phyloP scores from a whole-genome alignment of 2,113 vertebrate species.

The Clarias batrachus region DNA sequence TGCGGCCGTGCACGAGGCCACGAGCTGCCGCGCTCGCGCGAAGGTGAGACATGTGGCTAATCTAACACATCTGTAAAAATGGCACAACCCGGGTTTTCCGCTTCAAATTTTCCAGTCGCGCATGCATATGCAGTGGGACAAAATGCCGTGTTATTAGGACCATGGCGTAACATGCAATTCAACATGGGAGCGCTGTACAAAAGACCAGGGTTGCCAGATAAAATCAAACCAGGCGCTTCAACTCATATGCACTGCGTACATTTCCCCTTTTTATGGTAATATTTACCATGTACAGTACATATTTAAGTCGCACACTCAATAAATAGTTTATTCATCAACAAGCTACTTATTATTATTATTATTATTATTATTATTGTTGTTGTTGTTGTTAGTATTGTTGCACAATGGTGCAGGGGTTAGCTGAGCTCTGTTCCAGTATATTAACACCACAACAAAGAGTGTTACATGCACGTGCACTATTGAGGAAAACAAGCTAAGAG shows the following conservation, averaged over 20 bases:
- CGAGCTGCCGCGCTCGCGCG: not conserved
- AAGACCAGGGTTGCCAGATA: not conserved
- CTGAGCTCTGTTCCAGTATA: not conserved
- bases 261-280: not conserved
- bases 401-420: too few relatives aligned
- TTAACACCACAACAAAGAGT: not conserved
- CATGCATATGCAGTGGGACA: not conserved
- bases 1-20: constrained; percentile 29
- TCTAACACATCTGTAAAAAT: too few relatives aligned
- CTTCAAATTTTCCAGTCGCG: too few relatives aligned
- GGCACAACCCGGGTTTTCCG: not conserved
- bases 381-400: not conserved
- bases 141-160: not conserved
- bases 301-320: too few relatives aligned
- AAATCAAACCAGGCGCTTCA: not conserved
- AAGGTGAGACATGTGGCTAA: constrained; percentile 22
- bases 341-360: not conserved
- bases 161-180: not conserved
- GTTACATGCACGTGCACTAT: not conserved
- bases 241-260: not conserved
- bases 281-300: not conserved
- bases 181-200: not conserved
- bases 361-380: not conserved
- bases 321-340: too few relatives aligned
- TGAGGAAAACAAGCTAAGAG: not conserved